Conservation (phyloP, 2,113 vertebrate species). For the Panthera leo region DNA sequence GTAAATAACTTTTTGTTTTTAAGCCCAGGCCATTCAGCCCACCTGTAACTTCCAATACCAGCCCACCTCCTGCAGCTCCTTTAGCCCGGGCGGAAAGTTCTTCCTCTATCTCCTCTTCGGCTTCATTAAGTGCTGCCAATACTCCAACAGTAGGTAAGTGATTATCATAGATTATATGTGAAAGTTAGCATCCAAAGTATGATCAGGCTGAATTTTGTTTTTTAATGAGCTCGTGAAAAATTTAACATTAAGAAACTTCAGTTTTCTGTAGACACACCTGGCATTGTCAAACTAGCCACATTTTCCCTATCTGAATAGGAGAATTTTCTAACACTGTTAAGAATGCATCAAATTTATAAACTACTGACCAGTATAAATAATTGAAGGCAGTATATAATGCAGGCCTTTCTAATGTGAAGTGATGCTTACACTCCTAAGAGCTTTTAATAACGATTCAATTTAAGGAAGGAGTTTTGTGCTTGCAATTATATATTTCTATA, state of each 20-base stretch:
- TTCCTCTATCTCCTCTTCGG: conserved; percentile 96
- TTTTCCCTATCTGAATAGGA: conserved; percentile 21
- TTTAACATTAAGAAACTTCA: conserved; percentile 38
- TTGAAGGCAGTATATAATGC: neutral
- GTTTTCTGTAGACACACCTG: neutral
- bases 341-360: neutral
- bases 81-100: conserved; percentile 97
- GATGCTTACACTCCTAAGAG: neutral
- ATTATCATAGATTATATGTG: neutral
- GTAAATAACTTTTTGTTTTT: conserved; percentile 72
- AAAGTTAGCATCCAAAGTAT: neutral
- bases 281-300: neutral
- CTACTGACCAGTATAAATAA: neutral
- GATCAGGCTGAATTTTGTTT: neutral
- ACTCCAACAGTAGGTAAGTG: conserved; percentile 96
- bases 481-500: neutral
- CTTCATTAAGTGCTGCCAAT: conserved; percentile 95
- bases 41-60: conserved; percentile 89
- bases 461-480: conserved; percentile 11
- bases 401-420: conserved; percentile 9
- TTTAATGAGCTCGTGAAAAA: neutral
- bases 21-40: conserved; percentile 97
- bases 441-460: conserved; percentile 13
- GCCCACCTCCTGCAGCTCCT: conserved; percentile 92
- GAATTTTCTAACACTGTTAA: conserved; percentile 39